Conservation (phyloP, 2,797 vertebrate species). For the Microcaecilia unicolor region DNA sequence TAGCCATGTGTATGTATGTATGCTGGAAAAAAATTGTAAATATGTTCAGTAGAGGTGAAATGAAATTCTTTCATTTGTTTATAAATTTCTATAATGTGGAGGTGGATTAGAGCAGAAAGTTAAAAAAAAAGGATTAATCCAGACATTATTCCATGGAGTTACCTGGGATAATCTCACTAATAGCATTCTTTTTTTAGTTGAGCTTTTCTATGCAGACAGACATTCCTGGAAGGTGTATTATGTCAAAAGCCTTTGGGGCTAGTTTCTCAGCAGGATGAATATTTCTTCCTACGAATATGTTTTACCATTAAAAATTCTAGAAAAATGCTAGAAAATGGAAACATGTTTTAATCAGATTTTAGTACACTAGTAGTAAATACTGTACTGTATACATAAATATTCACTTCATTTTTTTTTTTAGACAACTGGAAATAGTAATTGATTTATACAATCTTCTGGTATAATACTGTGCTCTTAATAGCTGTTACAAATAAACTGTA, state of each 20-base stretch:
- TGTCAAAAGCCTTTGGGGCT: background rate
- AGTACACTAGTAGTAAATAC: constrained; percentile 5
- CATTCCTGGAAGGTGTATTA: background rate
- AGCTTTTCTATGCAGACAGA: constrained; percentile 4
- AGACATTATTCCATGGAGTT: background rate
- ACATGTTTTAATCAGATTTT: too few species aligned
- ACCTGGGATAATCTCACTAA: background rate
- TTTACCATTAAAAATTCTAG: constrained; percentile 12
- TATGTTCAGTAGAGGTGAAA: constrained; percentile 48
- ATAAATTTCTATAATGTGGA: constrained; percentile 57
- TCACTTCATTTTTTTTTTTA: constrained; percentile 21
- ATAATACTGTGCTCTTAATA: constrained; percentile 28
- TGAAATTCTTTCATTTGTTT: constrained; percentile 53
- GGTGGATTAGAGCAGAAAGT: constrained; percentile 48
- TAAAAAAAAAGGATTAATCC: constrained; percentile 8
- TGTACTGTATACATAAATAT: constrained; percentile 19
- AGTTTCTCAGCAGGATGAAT: constrained; percentile 14
- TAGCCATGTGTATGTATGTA: constrained; percentile 59
- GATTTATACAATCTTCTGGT: constrained; percentile 22
- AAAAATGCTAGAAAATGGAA: constrained; percentile 19
- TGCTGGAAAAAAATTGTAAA: constrained; percentile 52
- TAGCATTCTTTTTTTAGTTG: background rate
- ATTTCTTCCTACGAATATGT: constrained; percentile 14
- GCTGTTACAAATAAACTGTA: constrained; percentile 24
- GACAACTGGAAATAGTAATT: constrained; percentile 30